phyloP scores from a whole-genome alignment of 2,797 vertebrate genomes.

The Chromobotia macracanthus region DNA sequence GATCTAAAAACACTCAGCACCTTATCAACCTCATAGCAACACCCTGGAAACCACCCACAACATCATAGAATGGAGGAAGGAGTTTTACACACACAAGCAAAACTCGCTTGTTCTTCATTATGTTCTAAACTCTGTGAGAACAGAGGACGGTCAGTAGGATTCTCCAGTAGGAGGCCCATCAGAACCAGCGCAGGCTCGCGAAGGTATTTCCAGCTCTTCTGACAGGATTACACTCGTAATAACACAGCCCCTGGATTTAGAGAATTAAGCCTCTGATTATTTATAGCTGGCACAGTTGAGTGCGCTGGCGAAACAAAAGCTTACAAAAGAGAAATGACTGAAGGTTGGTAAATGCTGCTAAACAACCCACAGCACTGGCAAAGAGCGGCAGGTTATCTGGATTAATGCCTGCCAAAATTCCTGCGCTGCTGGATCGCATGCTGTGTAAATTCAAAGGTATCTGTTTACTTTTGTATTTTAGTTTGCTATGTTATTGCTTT shows the following conservation, averaged over 20 bases:
- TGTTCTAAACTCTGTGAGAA: constrained; percentile 1
- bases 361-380: constrained; percentile 4
- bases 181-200: constrained; percentile 2
- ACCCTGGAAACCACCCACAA: neutral
- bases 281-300: constrained; percentile 45
- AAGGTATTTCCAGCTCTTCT: constrained; percentile 58
- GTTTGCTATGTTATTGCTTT: neutral
- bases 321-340: constrained; percentile 44
- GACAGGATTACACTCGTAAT: constrained; percentile 68
- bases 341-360: constrained; percentile 33
- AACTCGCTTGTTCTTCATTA: neutral
- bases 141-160: constrained; percentile 27
- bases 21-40: neutral
- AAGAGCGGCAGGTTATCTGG: constrained; percentile 24
- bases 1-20: too few species aligned
- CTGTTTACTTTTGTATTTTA: neutral
- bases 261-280: constrained; percentile 62
- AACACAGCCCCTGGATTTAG: constrained; percentile 63
- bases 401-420: constrained; percentile 33
- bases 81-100: neutral
- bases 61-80: neutral
- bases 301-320: constrained; percentile 15
- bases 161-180: neutral
- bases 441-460: constrained; percentile 35
- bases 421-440: constrained; percentile 1